phyloP scores from a whole-genome alignment of 2,888 invertebrate species.

The Napeogenes sylphis region DNA sequence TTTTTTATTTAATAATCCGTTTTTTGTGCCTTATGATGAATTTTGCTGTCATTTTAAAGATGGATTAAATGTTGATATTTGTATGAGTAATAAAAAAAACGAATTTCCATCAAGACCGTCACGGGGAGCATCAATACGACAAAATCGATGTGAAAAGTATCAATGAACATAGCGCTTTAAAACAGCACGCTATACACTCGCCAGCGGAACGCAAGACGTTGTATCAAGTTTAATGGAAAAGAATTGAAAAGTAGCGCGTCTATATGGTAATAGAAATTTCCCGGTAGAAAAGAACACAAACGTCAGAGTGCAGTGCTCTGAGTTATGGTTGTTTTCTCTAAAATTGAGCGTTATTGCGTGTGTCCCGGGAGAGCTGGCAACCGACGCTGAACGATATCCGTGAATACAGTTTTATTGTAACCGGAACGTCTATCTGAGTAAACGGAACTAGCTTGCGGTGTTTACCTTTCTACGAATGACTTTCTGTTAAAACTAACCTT shows the following conservation, averaged over 20 bases:
- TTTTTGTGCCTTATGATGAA: no score
- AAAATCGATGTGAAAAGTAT: background rate
- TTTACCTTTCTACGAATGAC: slow-evolving; percentile 29
- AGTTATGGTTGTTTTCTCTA: slow-evolving; percentile 74
- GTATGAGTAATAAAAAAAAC: no score
- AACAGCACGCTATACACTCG: slow-evolving; percentile 57
- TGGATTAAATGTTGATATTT: no score
- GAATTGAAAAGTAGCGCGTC: slow-evolving; percentile 78
- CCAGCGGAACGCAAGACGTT: slow-evolving; percentile 68
- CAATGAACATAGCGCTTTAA: slow-evolving; percentile 33
- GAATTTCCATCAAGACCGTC: no score
- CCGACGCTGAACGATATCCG: slow-evolving; percentile 37
- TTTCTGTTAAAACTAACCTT: background rate
- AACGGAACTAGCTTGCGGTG: slow-evolving; percentile 56
- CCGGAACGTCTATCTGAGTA: slow-evolving; percentile 56
- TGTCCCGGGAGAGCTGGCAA: slow-evolving; percentile 41
- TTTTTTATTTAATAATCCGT: background rate
- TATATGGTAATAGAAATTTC: slow-evolving; percentile 78
- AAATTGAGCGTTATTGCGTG: slow-evolving; percentile 74
- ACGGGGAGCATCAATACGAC: no score
- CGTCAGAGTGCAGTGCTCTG: slow-evolving; percentile 71
- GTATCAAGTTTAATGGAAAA: slow-evolving; percentile 78
- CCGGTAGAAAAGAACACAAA: slow-evolving; percentile 75
- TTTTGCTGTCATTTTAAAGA: no score
- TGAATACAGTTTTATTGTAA: slow-evolving; percentile 49